These are phyloP conservation scores for Zelostemma sp. DNA, from an alignment of 1,140 invertebrate species.

Conservation along the genomic window DNA sequence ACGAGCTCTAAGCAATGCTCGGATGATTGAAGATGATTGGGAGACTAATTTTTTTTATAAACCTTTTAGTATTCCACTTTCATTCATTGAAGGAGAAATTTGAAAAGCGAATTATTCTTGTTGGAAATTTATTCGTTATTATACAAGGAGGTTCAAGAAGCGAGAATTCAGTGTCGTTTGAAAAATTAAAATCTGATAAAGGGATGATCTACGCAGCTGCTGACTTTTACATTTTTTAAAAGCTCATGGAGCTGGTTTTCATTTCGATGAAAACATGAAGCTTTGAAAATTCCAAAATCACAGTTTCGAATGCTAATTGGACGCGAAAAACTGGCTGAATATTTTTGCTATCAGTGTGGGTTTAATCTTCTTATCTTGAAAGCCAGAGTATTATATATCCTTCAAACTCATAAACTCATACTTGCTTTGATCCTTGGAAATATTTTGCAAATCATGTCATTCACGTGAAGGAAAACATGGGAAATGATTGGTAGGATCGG, in stretches of 20 bases:
- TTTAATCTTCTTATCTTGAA: constrained; percentile 47
- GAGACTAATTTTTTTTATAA: no score
- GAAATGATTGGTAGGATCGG: no score
- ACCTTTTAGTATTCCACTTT: no score
- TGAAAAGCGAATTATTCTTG: no score
- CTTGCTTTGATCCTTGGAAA: constrained; percentile 43
- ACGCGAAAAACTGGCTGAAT: constrained; percentile 15
- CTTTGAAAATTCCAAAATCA: constrained; percentile 1
- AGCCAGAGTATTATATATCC: constrained; percentile 38
- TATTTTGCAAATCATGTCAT: constrained; percentile 42
- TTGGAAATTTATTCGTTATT: no score
- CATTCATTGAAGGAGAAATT: no score
- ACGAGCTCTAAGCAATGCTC: no score
- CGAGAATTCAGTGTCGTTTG: constrained; percentile 47
- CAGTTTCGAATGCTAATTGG: constrained; percentile 15
- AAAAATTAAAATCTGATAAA: constrained; percentile 66
- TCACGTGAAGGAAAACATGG: no score
- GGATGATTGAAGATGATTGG: no score
- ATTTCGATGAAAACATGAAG: constrained; percentile 13
- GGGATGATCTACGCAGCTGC: constrained; percentile 59
- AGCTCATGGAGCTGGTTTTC: constrained; percentile 8
- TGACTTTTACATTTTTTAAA: constrained; percentile 65
- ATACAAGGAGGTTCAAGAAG: no score
- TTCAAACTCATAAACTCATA: constrained; percentile 44
- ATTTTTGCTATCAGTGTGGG: constrained; percentile 26